Conservation (phyloP, 2,113 vertebrate genomes). For the Zingel zingel region DNA sequence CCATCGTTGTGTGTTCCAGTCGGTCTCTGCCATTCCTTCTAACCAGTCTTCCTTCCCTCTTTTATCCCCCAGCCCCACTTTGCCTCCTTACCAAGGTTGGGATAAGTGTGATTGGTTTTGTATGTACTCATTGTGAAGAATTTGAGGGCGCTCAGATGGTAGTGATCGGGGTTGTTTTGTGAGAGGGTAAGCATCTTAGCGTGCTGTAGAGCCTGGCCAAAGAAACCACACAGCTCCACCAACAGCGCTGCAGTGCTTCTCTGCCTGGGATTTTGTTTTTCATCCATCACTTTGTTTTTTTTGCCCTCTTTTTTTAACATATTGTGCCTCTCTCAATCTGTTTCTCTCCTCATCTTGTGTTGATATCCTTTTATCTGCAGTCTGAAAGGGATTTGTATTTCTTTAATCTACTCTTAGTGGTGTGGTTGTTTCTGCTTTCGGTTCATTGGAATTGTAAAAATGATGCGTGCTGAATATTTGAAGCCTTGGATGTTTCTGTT, state of each 20-base stretch:
- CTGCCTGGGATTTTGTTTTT: constrained; percentile 47
- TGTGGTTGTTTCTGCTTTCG: constrained; percentile 48
- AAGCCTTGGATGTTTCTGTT: constrained; percentile 50
- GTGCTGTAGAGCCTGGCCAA: constrained; percentile 74
- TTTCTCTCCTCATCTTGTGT: constrained; percentile 32
- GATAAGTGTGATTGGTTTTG: constrained; percentile 67
- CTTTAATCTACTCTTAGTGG: constrained; percentile 32
- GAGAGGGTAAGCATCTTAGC: constrained; percentile 76
- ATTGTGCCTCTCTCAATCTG: constrained; percentile 39
- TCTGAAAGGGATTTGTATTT: constrained; percentile 50
- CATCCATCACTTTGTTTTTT: constrained; percentile 21
- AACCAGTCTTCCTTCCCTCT: constrained; percentile 49
- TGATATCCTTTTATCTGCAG: constrained; percentile 48
- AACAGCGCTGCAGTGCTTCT: constrained; percentile 51
- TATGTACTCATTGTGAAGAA: constrained; percentile 67
- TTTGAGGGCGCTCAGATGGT: constrained; percentile 79
- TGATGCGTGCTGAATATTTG: constrained; percentile 58
- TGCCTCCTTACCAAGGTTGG: constrained; percentile 62
- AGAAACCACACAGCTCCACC: constrained; percentile 75
- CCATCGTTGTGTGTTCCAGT: constrained; percentile 41
- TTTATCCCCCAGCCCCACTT: constrained; percentile 35
- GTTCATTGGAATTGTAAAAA: constrained; percentile 54
- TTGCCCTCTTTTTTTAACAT: constrained; percentile 6
- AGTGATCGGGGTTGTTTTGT: constrained; percentile 80
- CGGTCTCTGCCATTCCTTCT: constrained; percentile 53